These are phyloP conservation scores for Podiceps cristatus DNA, from an alignment of 2,113 vertebrate species.

Conservation along the genomic window DNA sequence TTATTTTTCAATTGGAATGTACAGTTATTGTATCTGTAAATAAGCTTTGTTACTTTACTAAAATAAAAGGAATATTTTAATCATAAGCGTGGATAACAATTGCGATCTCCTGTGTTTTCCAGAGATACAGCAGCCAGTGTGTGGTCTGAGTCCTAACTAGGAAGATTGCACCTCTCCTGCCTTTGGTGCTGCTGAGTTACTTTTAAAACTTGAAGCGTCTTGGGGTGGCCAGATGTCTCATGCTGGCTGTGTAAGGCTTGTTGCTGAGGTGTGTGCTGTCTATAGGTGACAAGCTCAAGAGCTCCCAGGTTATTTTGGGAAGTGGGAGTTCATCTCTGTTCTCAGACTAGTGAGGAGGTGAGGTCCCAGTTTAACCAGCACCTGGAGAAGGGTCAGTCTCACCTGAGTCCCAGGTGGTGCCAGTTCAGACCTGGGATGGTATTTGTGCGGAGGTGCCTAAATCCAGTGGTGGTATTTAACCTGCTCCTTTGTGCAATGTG, in stretches of 20 bases:
- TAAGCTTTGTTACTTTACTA: conserved; percentile 57
- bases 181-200: not conserved
- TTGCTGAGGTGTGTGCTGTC: not conserved
- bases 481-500: not conserved
- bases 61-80: conserved; percentile 70
- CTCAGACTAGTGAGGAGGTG: not conserved
- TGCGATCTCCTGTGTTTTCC: conserved; percentile 10
- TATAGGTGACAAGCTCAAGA: not conserved
- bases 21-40: conserved; percentile 58
- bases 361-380: not conserved
- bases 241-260: not conserved
- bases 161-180: not conserved
- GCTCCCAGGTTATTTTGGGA: not conserved
- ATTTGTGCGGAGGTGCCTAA: not conserved
- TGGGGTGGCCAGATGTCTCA: not conserved
- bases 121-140: not conserved
- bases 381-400: not conserved
- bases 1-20: conserved; percentile 51
- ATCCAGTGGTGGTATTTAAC: not conserved
- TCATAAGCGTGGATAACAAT: not conserved
- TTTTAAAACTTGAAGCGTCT: not conserved
- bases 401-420: not conserved
- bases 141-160: not conserved
- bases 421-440: not conserved
- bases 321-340: not conserved